Conservation (phyloP, 2,888 invertebrate species). For the Dexiosoma caninum region DNA sequence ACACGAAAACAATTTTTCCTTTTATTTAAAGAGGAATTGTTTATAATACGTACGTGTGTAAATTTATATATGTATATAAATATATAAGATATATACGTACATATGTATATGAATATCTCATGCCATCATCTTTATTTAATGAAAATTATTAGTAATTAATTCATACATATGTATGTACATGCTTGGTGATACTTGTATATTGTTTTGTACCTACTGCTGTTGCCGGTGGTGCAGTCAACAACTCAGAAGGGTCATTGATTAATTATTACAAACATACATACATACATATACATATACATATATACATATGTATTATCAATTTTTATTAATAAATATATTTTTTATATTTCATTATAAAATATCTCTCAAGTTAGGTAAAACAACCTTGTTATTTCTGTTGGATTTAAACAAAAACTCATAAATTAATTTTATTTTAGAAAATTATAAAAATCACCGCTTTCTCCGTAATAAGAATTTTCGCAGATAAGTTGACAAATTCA, state of each 20-base stretch:
- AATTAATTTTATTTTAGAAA: neutral
- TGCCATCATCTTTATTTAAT: constrained; percentile 48
- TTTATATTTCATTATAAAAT: neutral
- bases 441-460: neutral
- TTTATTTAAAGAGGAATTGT: constrained; percentile 11
- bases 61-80: too few relatives aligned
- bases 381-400: neutral
- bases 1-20: too few relatives aligned
- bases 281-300: too few relatives aligned
- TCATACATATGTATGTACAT: too few relatives aligned
- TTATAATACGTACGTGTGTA: neutral
- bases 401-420: neutral
- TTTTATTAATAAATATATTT: constrained; percentile 2
- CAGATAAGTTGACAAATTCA: too few relatives aligned
- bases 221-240: constrained; percentile 2
- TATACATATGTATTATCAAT: too few relatives aligned
- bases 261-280: constrained; percentile 44
- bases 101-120: neutral
- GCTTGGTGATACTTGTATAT: constrained; percentile 20
- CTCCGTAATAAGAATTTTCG: too few relatives aligned
- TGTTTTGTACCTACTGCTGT: constrained; percentile 20
- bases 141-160: constrained; percentile 24
- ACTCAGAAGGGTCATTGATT: constrained; percentile 21
- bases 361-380: neutral
- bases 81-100: too few relatives aligned